Percentiles rank a stretch among this genome's conserved stretches.
phyloP scores from a whole-genome alignment of 2,888 invertebrate species.

The Cremastobaeus sp. region DNA sequence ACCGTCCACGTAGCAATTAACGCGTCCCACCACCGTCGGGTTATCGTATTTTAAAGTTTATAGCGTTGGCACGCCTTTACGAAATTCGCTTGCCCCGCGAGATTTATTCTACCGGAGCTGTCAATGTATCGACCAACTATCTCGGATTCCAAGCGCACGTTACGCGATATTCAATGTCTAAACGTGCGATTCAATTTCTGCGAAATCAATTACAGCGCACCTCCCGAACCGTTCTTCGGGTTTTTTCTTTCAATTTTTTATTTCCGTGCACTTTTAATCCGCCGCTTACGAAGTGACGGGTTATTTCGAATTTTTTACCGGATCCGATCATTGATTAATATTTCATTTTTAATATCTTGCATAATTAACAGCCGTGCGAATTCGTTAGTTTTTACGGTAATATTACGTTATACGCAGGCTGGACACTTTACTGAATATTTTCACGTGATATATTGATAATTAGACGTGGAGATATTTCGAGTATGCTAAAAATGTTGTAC shows the following conservation, averaged over 20 bases:
- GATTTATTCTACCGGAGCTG: constrained; percentile 59
- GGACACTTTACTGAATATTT: no score
- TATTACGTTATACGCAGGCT: no score
- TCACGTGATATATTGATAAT: no score
- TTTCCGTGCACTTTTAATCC: no score
- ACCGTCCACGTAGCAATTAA: constrained; percentile 76
- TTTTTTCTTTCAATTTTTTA: constrained; percentile 8
- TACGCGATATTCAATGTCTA: constrained; percentile 42
- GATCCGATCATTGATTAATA: no score
- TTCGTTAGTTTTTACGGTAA: no score
- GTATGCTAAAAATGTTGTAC: no score
- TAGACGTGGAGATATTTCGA: no score
- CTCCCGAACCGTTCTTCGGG: constrained; percentile 6
- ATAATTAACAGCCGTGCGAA: no score
- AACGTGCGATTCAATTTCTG: constrained; percentile 50
- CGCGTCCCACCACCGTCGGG: constrained; percentile 72
- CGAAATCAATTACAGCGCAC: constrained; percentile 46
- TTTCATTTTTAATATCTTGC: no score
- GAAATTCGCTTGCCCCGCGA: constrained; percentile 69
- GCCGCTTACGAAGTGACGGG: no score
- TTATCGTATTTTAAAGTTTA: constrained; percentile 77
- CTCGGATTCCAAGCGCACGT: constrained; percentile 39
- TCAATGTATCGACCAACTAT: constrained; percentile 54
- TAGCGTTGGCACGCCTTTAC: constrained; percentile 75
- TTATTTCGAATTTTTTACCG: no score